These are phyloP conservation scores for Eugnorisma glareosa DNA, from an alignment of 2,888 invertebrate genomes.

Conservation along the genomic window DNA sequence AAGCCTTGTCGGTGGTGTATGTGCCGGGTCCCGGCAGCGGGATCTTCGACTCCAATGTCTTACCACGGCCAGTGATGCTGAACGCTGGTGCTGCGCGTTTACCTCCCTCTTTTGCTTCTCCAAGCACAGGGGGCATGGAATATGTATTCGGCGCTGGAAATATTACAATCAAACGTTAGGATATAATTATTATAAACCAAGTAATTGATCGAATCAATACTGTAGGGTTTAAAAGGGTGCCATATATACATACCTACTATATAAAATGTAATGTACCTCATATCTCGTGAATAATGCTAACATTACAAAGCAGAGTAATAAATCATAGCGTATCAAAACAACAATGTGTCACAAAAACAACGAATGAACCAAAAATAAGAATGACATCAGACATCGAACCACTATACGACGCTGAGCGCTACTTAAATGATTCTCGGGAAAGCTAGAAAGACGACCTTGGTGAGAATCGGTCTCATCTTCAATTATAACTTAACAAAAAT, in stretches of 20 bases:
- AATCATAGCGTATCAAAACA: conserved; percentile 48
- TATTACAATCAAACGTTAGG: conserved; percentile 26
- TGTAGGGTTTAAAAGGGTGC: background rate
- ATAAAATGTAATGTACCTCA: background rate
- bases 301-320: conserved; percentile 46
- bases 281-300: conserved; percentile 17
- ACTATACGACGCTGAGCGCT: conserved; percentile 5
- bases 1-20: conserved; percentile 91
- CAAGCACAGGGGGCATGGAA: conserved; percentile 95
- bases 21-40: conserved; percentile 96
- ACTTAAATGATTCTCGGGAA: conserved; percentile 29
- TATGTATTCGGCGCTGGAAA: conserved; percentile 96
- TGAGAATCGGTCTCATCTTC: background rate
- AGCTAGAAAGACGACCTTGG: conserved; percentile 34
- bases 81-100: conserved; percentile 95
- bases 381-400: conserved; percentile 56
- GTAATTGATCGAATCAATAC: background rate
- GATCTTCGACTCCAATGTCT: conserved; percentile 85
- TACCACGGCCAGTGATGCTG: conserved; percentile 96
- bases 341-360: conserved; percentile 58
- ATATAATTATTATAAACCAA: background rate
- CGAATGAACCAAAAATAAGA: conserved; percentile 43
- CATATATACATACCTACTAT: background rate
- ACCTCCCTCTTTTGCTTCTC: conserved; percentile 88
- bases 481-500: conserved; percentile 10